Evolutionary conservation across 2,797 vertebrate genomes (phyloP), one percentile per base, ranked within the genome.

Genomic region (Enteromius paludinosus): DNA sequence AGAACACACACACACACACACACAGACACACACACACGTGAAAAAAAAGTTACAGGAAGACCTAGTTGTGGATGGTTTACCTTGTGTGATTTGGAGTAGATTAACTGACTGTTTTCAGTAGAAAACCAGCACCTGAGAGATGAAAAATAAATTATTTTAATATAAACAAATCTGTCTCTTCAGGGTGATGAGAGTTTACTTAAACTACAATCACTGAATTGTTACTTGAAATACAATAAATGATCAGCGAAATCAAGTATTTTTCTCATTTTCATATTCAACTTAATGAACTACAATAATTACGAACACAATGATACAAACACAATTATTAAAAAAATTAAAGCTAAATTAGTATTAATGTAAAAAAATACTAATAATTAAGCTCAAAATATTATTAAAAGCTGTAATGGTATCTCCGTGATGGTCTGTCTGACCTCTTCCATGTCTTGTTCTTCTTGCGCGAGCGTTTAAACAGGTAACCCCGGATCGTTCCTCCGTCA

Each of bases 381-480:
- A 18, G 11, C 14, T 68, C 2, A 15, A 66, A 38, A 35, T 11
- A 3, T 5, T 0, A 68, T 41, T 25, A n/a, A 5, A 69, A 30
- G 12, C 11, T 2, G 0, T 7, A 52, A 52, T 2, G 9, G 6
- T 17, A 28, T 28, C 59, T 47, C 38, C 43, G n/a, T 14, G 5
- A 23, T 2, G 9, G 6, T 17, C 4, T 25, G 1, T 54, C 49
- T 70, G 61, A 95, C 94, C 94, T 92, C 85, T 95, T 95, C 94
- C 94, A 95, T 8, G 87, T 94, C 81, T 93, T 95, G 33, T 88
- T 71, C 89, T 94, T 95, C 88, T 89, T 92, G 52, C 92, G 84
- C 23, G 92, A 94, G n/a, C 93, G 93, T 81, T 95, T 95, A 88
- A 94, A 95, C 20, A 95, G 90, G 85, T 93, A 93, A 71, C 94